Evolutionary conservation across 2,888 invertebrate species (phyloP).

Genomic region (Hydropsyche betteni): DNA sequence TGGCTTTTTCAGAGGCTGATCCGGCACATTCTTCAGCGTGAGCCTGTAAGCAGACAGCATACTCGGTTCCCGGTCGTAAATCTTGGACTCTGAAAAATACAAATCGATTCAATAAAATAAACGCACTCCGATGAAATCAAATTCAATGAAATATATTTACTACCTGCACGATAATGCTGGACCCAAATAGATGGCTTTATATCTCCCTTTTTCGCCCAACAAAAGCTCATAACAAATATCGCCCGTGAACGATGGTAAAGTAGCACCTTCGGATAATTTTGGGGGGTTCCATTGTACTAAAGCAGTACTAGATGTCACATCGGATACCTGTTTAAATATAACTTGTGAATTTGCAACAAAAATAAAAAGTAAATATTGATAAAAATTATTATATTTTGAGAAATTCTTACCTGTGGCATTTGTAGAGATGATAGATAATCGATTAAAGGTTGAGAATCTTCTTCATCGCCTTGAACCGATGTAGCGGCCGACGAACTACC

Average conservation of each 20-base stretch:
- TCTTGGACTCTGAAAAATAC: conserved; percentile 72
- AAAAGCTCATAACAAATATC: conserved; percentile 84
- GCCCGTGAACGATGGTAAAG: conserved; percentile 62
- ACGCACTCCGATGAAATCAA: neutral
- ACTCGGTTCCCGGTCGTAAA: conserved; percentile 87
- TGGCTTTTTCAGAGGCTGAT: conserved; percentile 78
- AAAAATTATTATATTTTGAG: neutral
- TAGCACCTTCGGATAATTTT: conserved; percentile 59
- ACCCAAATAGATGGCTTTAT: conserved; percentile 85
- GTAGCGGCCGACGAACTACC: conserved; percentile 78
- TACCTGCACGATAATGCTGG: conserved; percentile 77
- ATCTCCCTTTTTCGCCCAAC: conserved; percentile 84
- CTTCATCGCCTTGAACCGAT: conserved; percentile 77
- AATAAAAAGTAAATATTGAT: neutral
- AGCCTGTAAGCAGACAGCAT: conserved; percentile 83
- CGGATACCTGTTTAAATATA: conserved; percentile 71
- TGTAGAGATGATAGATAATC: conserved; percentile 79
- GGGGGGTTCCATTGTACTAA: conserved; percentile 85
- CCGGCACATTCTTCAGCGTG: conserved; percentile 79
- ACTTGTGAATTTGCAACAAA: neutral
- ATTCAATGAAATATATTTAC: neutral
- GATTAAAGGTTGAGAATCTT: conserved; percentile 72
- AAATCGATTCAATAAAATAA: neutral
- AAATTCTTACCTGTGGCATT: conserved; percentile 71
- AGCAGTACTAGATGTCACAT: conserved; percentile 85